These are phyloP conservation scores for Vireo griseus DNA, from an alignment of 2,797 vertebrate genomes.

Conservation along the genomic window DNA sequence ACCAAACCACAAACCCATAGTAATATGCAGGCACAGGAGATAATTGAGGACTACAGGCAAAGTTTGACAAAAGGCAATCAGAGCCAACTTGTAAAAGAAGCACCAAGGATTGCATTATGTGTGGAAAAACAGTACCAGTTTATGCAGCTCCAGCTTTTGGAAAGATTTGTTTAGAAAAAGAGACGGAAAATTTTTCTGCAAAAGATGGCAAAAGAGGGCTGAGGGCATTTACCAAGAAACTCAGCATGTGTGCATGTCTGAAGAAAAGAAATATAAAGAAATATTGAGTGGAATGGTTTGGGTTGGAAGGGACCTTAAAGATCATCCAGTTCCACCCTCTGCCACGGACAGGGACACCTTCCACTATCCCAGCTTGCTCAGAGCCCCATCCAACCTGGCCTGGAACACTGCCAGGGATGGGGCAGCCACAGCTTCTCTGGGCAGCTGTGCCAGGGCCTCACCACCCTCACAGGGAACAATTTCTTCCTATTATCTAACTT, in stretches of 20 bases:
- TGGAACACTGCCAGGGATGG: fast-evolving
- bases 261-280: background rate
- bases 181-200: background rate
- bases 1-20: background rate
- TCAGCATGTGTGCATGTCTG: background rate
- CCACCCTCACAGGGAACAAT: fast-evolving
- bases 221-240: background rate
- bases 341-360: background rate
- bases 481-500: background rate
- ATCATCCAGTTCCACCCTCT: fast-evolving
- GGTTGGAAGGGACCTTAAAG: background rate
- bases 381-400: background rate
- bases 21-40: background rate
- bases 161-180: background rate
- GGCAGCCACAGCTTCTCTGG: background rate
- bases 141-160: background rate
- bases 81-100: background rate
- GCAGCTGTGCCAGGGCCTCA: background rate
- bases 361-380: fast-evolving
- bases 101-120: background rate
- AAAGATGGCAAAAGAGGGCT: background rate
- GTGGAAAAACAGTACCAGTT: background rate
- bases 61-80: background rate
- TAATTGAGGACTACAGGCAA: background rate
- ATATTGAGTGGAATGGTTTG: background rate